phyloP scores from a whole-genome alignment of 1,140 invertebrate genomes.

The Macrotrachela quadricornifera region DNA sequence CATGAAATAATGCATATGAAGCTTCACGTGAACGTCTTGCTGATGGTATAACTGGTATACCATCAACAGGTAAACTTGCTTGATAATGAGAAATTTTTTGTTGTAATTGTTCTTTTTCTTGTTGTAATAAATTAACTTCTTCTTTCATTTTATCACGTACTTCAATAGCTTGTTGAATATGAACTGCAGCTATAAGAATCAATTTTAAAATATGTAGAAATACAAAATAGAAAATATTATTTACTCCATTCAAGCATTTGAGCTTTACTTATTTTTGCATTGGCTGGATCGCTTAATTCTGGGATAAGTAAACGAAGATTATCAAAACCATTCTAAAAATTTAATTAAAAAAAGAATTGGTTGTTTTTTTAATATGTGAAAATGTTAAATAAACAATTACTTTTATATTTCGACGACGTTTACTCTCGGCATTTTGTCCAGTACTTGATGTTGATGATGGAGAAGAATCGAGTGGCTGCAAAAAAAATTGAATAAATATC shows the following conservation, averaged over 20 bases:
- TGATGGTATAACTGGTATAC: conserved; percentile 60
- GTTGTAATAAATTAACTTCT: conserved; percentile 55
- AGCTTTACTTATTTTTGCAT: conserved; percentile 71
- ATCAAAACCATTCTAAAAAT: conserved; percentile 62
- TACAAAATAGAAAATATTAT: neutral
- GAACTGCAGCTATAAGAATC: neutral
- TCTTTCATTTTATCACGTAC: conserved; percentile 66
- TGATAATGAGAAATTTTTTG: conserved; percentile 47
- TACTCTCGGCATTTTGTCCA: conserved; percentile 56
- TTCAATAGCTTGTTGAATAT: conserved; percentile 13
- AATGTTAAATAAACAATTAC: conserved; percentile 12
- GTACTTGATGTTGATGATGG: no score
- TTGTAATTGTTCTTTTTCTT: conserved; percentile 59
- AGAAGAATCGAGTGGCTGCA: no score
- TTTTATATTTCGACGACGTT: conserved; percentile 84
- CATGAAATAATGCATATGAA: conserved; percentile 40
- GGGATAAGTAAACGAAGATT: conserved; percentile 77
- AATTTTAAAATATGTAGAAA: no score
- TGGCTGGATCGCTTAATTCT: conserved; percentile 58
- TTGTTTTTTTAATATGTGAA: neutral
- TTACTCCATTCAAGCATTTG: conserved; percentile 77
- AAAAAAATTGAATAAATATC: no score
- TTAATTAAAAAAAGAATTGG: neutral
- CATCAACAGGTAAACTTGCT: conserved; percentile 75
- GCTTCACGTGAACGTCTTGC: conserved; percentile 34